phyloP scores from a whole-genome alignment of 1,140 invertebrate genomes.

The Radopholus similis region DNA sequence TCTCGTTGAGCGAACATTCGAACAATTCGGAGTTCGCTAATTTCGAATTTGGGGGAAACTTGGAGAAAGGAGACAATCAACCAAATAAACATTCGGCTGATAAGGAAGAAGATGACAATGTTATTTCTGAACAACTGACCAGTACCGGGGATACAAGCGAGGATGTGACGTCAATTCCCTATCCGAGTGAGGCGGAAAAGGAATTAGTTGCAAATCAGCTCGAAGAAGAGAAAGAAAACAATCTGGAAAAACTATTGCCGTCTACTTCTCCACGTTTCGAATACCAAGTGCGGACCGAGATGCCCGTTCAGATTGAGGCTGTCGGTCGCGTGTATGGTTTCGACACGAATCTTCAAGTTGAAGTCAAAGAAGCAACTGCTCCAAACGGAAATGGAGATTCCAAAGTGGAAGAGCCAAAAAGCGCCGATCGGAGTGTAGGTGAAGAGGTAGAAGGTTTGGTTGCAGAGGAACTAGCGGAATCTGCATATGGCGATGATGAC shows the following conservation, averaged over 20 bases:
- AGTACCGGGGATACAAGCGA: not conserved
- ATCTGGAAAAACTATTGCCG: too few relatives aligned
- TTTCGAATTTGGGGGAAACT: too few relatives aligned
- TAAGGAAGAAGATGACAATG: not conserved
- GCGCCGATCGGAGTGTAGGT: not conserved
- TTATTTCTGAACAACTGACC: not conserved
- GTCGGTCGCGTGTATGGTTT: not conserved
- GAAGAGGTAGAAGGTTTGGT: not conserved
- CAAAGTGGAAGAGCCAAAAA: not conserved
- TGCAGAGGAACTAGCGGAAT: not conserved
- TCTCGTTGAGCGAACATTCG: too few relatives aligned
- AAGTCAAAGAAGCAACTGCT: not conserved
- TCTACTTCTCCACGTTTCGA: not conserved
- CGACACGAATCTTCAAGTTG: not conserved
- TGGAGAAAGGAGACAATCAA: too few relatives aligned
- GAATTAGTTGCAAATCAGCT: not conserved
- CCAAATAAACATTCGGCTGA: not conserved
- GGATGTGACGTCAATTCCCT: conserved; percentile 4
- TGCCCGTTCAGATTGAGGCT: not conserved
- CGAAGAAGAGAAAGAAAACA: too few relatives aligned
- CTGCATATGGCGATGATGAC: not conserved
- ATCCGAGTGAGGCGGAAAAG: not conserved
- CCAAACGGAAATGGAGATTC: not conserved
- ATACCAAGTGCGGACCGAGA: not conserved
- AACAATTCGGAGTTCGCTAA: too few relatives aligned